Percentiles rank a stretch among this genome's conserved stretches.
Conservation (phyloP, 2,888 invertebrate genomes). For the Augochlorella aurata region DNA sequence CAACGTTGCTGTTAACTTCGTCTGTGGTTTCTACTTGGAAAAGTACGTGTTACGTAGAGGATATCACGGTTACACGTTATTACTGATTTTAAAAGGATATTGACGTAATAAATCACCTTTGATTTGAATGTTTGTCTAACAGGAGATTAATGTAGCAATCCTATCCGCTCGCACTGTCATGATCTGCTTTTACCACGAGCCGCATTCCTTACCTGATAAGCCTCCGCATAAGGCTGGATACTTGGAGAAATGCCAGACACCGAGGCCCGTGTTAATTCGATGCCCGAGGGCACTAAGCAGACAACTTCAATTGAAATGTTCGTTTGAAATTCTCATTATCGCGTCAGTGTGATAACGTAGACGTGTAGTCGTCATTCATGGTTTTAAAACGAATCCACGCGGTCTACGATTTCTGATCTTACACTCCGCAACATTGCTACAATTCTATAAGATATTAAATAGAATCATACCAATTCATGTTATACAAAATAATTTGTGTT, state of each 20-base stretch:
- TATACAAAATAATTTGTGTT: too few relatives aligned
- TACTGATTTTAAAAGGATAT: constrained; percentile 2
- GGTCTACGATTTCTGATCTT: background rate
- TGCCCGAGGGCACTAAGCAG: constrained; percentile 30
- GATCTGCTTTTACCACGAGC: constrained; percentile 57
- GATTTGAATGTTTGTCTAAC: constrained; percentile 35
- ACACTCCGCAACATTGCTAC: too few relatives aligned
- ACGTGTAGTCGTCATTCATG: background rate
- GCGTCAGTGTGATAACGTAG: background rate
- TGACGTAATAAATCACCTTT: constrained; percentile 25
- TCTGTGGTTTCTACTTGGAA: background rate
- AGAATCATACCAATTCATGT: too few relatives aligned
- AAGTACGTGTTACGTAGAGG: background rate
- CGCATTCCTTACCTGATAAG: constrained; percentile 67
- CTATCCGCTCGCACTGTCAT: constrained; percentile 29
- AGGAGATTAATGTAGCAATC: constrained; percentile 47
- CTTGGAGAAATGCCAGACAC: constrained; percentile 74
- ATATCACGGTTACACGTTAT: background rate
- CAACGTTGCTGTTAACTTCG: background rate
- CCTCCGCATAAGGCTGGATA: constrained; percentile 77
- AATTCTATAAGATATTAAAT: too few relatives aligned
- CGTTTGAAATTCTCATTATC: constrained; percentile 38
- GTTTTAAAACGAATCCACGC: background rate
- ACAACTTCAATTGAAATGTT: constrained; percentile 47
- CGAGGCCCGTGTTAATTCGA: constrained; percentile 42